Base-by-base conservation (phyloP, 2,888 invertebrate genomes). In the Xanthostigma xanthostigma region DNA sequence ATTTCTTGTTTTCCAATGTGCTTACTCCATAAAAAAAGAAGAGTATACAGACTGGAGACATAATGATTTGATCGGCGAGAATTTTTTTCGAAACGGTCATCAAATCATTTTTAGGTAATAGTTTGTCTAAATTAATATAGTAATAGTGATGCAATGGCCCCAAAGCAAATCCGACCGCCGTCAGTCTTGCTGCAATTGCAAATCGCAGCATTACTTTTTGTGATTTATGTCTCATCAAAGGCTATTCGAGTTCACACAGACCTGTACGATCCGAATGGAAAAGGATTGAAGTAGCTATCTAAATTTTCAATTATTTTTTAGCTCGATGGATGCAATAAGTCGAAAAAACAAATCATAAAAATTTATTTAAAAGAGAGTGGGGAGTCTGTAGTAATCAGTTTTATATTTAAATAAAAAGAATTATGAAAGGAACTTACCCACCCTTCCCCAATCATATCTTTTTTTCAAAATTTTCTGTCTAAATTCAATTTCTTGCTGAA, bases 141-240 rank as follows among this genome's bases (percentile, higher is more conserved):
- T 89, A 92, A 58, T 75, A 81, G 68, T 94, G 94, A 64, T 90
- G 88, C 44, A 87, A 65, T 1, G 91, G 86, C 1, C 94, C 95
- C 64, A 85, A 75, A 0, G 75, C 57, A 4, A 84, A 64, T 0
- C 94, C 94, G 41, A 91, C 81, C 9, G 76, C 61, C 52, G 82
- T 77, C 86, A 95, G 91, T 51, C 87, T 75, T 50, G 66, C 82
- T 75, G 27, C 27, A 27, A 27, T 27, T 6, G 27, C 6, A 27
- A 27, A 27, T 27, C 27, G 6, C 6, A 27, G 6, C 6, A 6
- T 27, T 27, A 27, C 4, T 17, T 17, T 17, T 17, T 3, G 17
- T 17, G 17, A 17, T 27, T 27, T 27, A 3, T 27, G 6, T 27
- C 6, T 27, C 27, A 27, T 27, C 27, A 6, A 6, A 6, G 6